Percentiles rank a stretch among this genome's conserved stretches.
These are phyloP conservation scores for Heliconius erato DNA, from an alignment of 2,888 invertebrate species.

Conservation along the genomic window DNA sequence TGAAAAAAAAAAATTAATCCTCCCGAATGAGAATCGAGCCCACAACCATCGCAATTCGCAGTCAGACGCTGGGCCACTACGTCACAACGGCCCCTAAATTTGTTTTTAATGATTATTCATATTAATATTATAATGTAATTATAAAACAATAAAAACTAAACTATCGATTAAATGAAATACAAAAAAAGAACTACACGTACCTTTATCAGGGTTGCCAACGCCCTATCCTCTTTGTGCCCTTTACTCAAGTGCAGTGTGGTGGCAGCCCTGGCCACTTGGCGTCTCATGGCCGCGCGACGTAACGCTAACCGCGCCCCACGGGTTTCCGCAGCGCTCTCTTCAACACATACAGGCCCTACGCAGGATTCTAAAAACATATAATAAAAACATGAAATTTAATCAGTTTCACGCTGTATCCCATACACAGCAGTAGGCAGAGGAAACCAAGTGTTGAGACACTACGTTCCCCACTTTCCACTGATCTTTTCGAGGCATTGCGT, in stretches of 20 bases:
- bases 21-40: no score
- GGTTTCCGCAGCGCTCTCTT: slow-evolving; percentile 75
- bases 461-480: background rate
- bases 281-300: slow-evolving; percentile 74
- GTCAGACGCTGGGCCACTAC: background rate
- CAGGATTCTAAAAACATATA: slow-evolving; percentile 63
- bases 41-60: background rate
- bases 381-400: background rate
- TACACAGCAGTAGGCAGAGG: background rate
- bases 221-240: slow-evolving; percentile 62
- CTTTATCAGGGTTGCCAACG: slow-evolving; percentile 70
- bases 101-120: background rate
- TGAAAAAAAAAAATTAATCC: no score
- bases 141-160: background rate
- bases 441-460: background rate
- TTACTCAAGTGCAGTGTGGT: slow-evolving; percentile 62
- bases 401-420: background rate
- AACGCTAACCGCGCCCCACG: slow-evolving; percentile 75
- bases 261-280: slow-evolving; percentile 74
- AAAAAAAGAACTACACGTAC: slow-evolving; percentile 53
- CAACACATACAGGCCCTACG: slow-evolving; percentile 72
- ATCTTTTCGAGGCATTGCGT: background rate
- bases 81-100: background rate
- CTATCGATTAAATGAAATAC: background rate
- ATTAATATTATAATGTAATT: background rate